Conservation (phyloP, 2,888 invertebrate genomes). For the Plusia festucae region DNA sequence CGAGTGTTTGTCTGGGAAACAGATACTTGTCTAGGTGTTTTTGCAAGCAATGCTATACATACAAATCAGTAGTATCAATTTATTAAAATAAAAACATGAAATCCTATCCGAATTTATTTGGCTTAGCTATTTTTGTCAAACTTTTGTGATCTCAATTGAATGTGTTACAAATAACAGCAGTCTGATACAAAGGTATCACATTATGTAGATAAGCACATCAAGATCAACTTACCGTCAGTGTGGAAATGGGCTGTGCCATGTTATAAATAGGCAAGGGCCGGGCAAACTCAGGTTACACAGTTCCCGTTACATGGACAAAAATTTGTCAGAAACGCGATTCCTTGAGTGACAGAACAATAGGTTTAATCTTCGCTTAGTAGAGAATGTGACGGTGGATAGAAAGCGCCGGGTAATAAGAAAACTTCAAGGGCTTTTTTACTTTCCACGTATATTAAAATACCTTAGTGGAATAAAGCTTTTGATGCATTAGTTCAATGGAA, state of each 20-base stretch:
- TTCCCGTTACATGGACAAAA: slow-evolving; percentile 77
- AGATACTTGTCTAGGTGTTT: no score
- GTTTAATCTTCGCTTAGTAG: slow-evolving; percentile 81
- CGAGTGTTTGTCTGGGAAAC: no score
- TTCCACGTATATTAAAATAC: slow-evolving; percentile 52
- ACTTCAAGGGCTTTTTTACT: slow-evolving; percentile 52
- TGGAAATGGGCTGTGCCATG: slow-evolving; percentile 73
- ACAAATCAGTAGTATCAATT: no score
- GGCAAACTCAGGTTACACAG: slow-evolving; percentile 76
- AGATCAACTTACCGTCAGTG: slow-evolving; percentile 75
- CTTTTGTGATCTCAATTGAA: slow-evolving; percentile 39
- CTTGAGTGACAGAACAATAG: slow-evolving; percentile 83
- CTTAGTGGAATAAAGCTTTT: slow-evolving; percentile 34
- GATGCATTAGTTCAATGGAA: slow-evolving; percentile 36
- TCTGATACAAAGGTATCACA: slow-evolving; percentile 58
- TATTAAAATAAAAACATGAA: no score
- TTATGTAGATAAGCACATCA: slow-evolving; percentile 69
- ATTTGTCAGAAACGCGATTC: slow-evolving; percentile 83
- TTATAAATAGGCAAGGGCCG: slow-evolving; percentile 80
- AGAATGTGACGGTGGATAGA: slow-evolving; percentile 73
- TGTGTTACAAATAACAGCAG: slow-evolving; percentile 43
- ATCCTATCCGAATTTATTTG: no score
- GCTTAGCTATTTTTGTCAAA: no score
- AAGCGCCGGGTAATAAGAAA: slow-evolving; percentile 63
- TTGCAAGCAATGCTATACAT: no score